These are phyloP conservation scores for Microplitis manilae DNA, from an alignment of 2,888 invertebrate species.

Conservation along the genomic window DNA sequence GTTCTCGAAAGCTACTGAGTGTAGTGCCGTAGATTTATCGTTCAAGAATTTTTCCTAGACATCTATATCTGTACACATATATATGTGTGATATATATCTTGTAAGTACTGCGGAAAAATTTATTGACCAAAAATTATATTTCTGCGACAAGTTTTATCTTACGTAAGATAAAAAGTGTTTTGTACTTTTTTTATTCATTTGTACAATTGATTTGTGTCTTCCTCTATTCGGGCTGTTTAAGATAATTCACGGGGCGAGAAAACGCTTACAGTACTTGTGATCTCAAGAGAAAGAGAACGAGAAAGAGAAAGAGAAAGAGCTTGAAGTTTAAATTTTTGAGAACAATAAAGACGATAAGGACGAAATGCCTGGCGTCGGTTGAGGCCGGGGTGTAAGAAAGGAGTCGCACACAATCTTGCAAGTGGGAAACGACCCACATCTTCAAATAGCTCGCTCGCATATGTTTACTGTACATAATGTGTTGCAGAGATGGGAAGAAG, in stretches of 20 bases:
- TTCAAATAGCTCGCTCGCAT: slow-evolving; percentile 30
- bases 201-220: neutral
- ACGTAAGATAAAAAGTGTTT: too few relatives aligned
- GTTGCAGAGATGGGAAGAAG: slow-evolving; percentile 19
- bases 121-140: too few relatives aligned
- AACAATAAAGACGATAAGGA: neutral
- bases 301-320: too few relatives aligned
- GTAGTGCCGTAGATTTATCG: neutral
- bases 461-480: slow-evolving; percentile 40
- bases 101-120: too few relatives aligned
- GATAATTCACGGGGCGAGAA: too few relatives aligned
- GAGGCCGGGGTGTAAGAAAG: neutral
- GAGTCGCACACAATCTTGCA: neutral
- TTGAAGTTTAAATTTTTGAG: neutral
- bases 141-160: too few relatives aligned
- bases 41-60: too few relatives aligned
- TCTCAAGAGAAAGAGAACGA: too few relatives aligned
- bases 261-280: too few relatives aligned
- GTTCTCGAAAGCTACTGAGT: neutral
- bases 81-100: too few relatives aligned
- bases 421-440: slow-evolving; percentile 34
- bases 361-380: neutral
- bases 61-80: too few relatives aligned
- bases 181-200: neutral
- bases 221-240: too few relatives aligned